These are phyloP conservation scores for Aldabrachelys gigantea DNA, from an alignment of 2,113 vertebrate species.

Conservation along the genomic window DNA sequence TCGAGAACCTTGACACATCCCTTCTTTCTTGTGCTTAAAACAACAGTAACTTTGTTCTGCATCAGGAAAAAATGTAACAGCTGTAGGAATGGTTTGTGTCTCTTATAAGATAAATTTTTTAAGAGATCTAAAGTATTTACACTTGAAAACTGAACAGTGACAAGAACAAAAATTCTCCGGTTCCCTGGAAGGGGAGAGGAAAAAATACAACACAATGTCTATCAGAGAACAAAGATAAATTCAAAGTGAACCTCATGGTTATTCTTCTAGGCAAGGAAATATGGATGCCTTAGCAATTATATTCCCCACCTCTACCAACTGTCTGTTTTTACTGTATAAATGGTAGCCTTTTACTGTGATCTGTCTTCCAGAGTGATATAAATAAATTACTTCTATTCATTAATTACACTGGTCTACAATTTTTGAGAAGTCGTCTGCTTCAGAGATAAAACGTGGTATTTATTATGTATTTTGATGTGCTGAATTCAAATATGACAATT, in stretches of 20 bases:
- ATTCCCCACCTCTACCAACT: too few species aligned
- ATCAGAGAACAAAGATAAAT: background rate
- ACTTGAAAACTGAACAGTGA: background rate
- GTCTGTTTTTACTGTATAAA: background rate
- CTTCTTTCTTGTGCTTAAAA: background rate
- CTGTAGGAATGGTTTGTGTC: background rate
- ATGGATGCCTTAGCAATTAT: background rate
- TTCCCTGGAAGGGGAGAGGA: background rate
- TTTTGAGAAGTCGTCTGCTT: too few species aligned
- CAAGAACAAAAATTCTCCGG: background rate
- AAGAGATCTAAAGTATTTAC: background rate
- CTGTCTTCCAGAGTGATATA: background rate
- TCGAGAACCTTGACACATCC: background rate
- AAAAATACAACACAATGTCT: background rate
- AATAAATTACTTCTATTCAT: background rate
- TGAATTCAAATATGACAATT: too few species aligned
- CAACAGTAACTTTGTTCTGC: background rate
- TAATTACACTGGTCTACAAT: background rate
- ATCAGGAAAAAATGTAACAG: background rate
- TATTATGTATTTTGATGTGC: too few species aligned
- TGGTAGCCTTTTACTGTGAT: background rate
- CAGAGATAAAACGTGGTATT: too few species aligned
- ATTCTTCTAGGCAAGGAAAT: background rate
- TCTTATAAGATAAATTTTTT: accelerated
- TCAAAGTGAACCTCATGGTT: background rate